Percentiles rank a stretch among this genome's conserved stretches.
Conservation (phyloP, 30 jellyfish, hydroid and myxozoan species). For the Mastigias papua region DNA sequence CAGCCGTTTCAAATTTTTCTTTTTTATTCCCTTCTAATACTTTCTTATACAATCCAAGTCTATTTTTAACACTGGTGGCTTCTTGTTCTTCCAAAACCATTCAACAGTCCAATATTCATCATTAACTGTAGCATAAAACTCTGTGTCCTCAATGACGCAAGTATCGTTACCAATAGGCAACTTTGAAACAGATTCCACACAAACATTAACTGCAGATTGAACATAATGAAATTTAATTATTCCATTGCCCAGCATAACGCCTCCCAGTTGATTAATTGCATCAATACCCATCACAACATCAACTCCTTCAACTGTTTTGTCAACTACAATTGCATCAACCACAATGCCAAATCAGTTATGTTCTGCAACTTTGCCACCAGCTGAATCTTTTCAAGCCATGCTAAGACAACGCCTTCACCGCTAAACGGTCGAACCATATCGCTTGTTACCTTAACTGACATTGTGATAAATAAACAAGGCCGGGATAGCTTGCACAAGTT, state of each 20-base stretch:
- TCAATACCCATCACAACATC: conserved; percentile 3
- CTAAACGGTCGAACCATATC: conserved; percentile 13
- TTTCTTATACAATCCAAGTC: not conserved
- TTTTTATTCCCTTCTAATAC: not conserved
- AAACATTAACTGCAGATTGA: not conserved
- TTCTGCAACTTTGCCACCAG: conserved; percentile 37
- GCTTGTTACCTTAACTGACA: not conserved
- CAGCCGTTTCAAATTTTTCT: conserved; percentile 24
- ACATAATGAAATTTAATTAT: not conserved
- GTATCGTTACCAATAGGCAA: not conserved
- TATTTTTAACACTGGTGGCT: not conserved
- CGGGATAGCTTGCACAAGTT: conserved; percentile 9
- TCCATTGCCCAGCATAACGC: not conserved
- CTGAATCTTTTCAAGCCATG: conserved; percentile 46
- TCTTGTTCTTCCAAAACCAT: conserved; percentile 21
- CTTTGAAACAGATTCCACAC: not conserved
- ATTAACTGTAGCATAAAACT: conserved; percentile 1
- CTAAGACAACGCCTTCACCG: conserved; percentile 18
- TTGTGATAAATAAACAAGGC: not conserved
- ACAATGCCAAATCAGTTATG: conserved; percentile 26
- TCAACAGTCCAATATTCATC: conserved; percentile 35
- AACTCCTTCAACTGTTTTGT: conserved; percentile 1
- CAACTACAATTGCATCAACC: conserved; percentile 11
- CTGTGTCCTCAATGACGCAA: conserved; percentile 14
- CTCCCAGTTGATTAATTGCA: conserved; percentile 10